A percentile compares a stretch with the other conserved stretches of the same genome.
Evolutionary conservation across 2,888 invertebrate genomes (phyloP).

Genomic region (Harmothoe impar): DNA sequence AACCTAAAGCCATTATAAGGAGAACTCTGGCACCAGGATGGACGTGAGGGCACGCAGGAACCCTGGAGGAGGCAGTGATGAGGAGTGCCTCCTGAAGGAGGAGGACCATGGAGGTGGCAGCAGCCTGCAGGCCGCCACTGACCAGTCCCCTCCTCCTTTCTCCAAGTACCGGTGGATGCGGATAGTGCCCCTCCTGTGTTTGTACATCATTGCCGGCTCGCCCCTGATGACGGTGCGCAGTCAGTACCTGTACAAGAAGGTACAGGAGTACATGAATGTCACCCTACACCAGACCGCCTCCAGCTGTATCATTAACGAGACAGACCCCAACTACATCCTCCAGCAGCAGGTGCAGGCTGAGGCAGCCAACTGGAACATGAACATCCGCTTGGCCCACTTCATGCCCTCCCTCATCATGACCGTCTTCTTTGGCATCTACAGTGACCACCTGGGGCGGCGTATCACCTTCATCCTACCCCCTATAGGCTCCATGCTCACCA

Average conservation of each 20-base stretch:
- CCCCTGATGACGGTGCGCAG: constrained; percentile 44
- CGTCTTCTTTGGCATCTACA: constrained; percentile 21
- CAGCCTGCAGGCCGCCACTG: too few relatives aligned
- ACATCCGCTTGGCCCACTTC: constrained; percentile 17
- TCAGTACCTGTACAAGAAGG: constrained; percentile 64
- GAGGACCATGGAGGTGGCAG: background rate
- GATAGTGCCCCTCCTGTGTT: background rate
- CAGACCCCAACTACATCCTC: constrained; percentile 58
- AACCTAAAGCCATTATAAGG: too few relatives aligned
- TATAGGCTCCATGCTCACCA: constrained; percentile 32
- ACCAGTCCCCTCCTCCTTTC: background rate
- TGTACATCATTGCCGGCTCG: constrained; percentile 26
- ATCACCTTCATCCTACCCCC: constrained; percentile 54
- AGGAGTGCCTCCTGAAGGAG: background rate
- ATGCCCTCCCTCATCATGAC: constrained; percentile 32
- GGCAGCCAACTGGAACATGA: constrained; percentile 59
- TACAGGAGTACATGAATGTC: constrained; percentile 32
- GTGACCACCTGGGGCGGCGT: constrained; percentile 48
- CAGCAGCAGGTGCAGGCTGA: constrained; percentile 28
- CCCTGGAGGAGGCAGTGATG: background rate
- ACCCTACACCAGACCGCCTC: background rate
- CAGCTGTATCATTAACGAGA: constrained; percentile 21
- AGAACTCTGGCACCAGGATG: background rate
- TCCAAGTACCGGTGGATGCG: background rate
- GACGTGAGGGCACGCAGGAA: background rate